Evolutionary conservation across 2,888 invertebrate genomes (phyloP).

Genomic region (Dasypogon diadema): DNA sequence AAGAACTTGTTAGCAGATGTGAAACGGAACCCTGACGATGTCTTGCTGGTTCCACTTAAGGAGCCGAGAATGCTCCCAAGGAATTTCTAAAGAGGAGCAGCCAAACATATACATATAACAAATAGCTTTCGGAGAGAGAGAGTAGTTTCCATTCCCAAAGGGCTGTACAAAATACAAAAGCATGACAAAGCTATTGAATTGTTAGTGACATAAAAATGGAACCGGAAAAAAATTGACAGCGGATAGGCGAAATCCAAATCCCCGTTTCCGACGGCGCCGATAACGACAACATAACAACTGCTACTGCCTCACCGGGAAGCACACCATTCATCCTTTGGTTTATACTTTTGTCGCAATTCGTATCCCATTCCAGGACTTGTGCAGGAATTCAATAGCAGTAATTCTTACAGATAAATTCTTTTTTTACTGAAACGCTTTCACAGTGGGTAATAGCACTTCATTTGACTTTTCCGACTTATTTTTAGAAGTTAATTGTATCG

Average conservation of each 20-base stretch:
- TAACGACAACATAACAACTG: neutral
- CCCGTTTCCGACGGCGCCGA: conserved; percentile 3
- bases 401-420: neutral
- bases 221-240: neutral
- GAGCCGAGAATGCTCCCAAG: conserved; percentile 4
- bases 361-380: neutral
- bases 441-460: neutral
- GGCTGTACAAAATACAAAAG: conserved; percentile 2
- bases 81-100: conserved; percentile 3
- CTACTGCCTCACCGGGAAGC: neutral
- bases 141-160: conserved; percentile 14
- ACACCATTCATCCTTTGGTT: neutral
- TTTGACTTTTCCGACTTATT: conserved; percentile 6
- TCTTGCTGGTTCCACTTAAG: conserved; percentile 24
- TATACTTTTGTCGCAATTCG: neutral
- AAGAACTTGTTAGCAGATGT: conserved; percentile 17
- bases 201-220: conserved; percentile 9
- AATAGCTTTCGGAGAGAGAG: conserved; percentile 3
- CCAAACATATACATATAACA: conserved; percentile 21
- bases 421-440: neutral
- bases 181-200: neutral
- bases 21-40: neutral
- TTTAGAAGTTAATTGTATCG: conserved; percentile 26
- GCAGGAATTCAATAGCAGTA: neutral
- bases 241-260: neutral